These are phyloP conservation scores for Pseudopleuronectes americanus DNA, from an alignment of 2,797 vertebrate species.

Conservation along the genomic window DNA sequence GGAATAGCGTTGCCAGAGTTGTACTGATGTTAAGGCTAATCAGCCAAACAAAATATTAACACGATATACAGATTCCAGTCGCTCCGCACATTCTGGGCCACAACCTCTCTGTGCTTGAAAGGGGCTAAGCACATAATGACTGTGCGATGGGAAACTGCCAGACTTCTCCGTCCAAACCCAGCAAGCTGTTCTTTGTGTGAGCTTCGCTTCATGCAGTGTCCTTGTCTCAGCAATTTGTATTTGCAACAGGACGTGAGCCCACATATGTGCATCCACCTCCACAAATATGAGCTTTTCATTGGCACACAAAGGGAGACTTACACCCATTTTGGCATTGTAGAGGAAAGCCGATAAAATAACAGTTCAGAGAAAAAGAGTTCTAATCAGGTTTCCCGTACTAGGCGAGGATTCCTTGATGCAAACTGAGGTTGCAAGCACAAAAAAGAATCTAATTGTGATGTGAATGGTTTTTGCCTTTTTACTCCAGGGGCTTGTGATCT, in stretches of 20 bases:
- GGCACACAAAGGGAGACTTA: constrained; percentile 3
- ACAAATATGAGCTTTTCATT: constrained; percentile 9
- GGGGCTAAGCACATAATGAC: constrained; percentile 26
- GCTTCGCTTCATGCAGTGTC: constrained; percentile 40
- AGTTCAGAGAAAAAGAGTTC: constrained; percentile 14
- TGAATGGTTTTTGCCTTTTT: constrained; percentile 38
- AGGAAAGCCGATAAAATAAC: constrained; percentile 3
- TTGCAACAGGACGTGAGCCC: constrained; percentile 15
- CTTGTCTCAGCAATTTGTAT: constrained; percentile 40
- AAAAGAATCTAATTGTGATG: constrained; percentile 31
- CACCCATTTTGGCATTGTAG: constrained; percentile 1
- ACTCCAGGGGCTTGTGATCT: constrained; percentile 32
- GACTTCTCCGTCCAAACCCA: constrained; percentile 33
- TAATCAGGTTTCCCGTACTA: not conserved
- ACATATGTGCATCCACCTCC: constrained; percentile 35
- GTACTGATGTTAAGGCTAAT: constrained; percentile 53
- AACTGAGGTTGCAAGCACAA: constrained; percentile 13
- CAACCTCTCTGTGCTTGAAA: constrained; percentile 25
- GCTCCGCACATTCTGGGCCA: constrained; percentile 16
- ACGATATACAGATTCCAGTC: constrained; percentile 26
- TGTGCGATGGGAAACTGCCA: constrained; percentile 42
- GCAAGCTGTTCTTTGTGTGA: constrained; percentile 48
- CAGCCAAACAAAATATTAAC: constrained; percentile 54
- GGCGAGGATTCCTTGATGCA: constrained; percentile 16
- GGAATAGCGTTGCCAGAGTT: constrained; percentile 55